Conservation (phyloP, 2,797 vertebrate species). For the Morus bassanus region DNA sequence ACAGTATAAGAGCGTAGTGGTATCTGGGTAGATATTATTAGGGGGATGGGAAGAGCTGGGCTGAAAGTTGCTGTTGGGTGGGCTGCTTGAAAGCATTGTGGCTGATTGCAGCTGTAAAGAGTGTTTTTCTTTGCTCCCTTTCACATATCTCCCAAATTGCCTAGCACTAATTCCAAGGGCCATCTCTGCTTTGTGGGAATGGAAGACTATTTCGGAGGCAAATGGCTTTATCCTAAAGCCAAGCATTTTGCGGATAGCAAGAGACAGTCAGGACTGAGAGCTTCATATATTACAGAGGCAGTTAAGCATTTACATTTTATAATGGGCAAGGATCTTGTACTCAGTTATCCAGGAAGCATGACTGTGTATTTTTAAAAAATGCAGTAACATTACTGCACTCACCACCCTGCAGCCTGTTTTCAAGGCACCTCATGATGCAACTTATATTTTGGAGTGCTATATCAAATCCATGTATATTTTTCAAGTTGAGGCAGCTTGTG, state of each 20-base stretch:
- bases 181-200: not conserved
- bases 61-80: not conserved
- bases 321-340: not conserved
- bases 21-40: not conserved
- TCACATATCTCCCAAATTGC: not conserved
- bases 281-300: not conserved
- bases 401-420: not conserved
- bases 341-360: not conserved
- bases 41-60: not conserved
- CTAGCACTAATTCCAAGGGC: not conserved
- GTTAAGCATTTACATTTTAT: not conserved
- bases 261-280: not conserved
- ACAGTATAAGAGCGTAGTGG: not conserved
- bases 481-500: not conserved
- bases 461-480: not conserved
- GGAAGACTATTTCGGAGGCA: not conserved
- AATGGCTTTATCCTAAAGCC: not conserved
- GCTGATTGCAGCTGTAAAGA: not conserved
- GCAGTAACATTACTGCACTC: not conserved
- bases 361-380: not conserved
- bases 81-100: not conserved
- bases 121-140: not conserved
- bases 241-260: not conserved
- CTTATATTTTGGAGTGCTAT: not conserved
- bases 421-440: not conserved